A percentile compares a stretch with the other conserved stretches of the same genome.
Evolutionary conservation across 2,888 invertebrate genomes (phyloP).

Genomic region (Suillia variegata): DNA sequence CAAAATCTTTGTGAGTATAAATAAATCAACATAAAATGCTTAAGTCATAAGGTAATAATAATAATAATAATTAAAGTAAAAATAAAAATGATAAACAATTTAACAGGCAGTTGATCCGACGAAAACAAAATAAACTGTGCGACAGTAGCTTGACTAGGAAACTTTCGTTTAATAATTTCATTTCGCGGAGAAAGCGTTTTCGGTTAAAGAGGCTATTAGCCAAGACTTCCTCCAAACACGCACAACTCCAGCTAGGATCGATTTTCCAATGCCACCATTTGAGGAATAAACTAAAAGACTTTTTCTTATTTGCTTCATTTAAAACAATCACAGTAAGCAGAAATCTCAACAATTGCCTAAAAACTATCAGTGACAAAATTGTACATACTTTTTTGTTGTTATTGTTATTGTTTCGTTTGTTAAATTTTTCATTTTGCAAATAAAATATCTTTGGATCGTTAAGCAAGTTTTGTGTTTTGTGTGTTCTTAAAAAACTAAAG

Average conservation of each 20-base stretch:
- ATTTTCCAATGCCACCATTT: too few relatives aligned
- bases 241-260: too few relatives aligned
- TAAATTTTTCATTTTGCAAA: too few relatives aligned
- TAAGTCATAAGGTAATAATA: constrained; percentile 20
- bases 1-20: constrained; percentile 13
- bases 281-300: not conserved
- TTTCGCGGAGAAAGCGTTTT: constrained; percentile 5
- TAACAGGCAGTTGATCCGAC: constrained; percentile 5
- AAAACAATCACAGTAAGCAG: constrained; percentile 13
- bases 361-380: not conserved
- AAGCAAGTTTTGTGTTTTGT: not conserved
- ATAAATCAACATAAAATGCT: constrained; percentile 12
- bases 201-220: not conserved
- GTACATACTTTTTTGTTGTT: not conserved
- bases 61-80: constrained; percentile 20
- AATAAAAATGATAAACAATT: constrained; percentile 11
- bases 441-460: constrained; percentile 17
- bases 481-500: not conserved
- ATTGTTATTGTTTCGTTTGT: too few relatives aligned
- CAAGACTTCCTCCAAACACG: not conserved
- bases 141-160: constrained; percentile 10
- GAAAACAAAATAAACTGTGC: constrained; percentile 4
- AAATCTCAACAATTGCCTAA: constrained; percentile 13
- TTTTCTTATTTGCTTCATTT: not conserved
- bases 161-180: not conserved